These are phyloP conservation scores for Pseudomyrmex gracilis DNA, from an alignment of 1,140 invertebrate genomes.

Conservation along the genomic window DNA sequence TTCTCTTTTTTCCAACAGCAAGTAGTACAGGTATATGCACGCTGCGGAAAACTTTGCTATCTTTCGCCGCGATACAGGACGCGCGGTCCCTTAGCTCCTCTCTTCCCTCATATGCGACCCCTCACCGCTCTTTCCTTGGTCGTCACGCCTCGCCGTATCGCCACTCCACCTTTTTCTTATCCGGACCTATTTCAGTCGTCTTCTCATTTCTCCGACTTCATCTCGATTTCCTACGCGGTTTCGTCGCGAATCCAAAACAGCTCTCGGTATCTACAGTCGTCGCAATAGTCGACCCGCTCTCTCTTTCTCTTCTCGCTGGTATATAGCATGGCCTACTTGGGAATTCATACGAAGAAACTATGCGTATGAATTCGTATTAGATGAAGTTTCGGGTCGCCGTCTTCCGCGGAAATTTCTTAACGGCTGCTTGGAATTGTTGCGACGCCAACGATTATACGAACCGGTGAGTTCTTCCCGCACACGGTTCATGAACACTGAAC, in stretches of 20 bases:
- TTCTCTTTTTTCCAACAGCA: background rate
- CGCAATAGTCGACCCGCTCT: slow-evolving; percentile 4
- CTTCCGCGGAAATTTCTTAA: slow-evolving; percentile 55
- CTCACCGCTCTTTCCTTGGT: background rate
- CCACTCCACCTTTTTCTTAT: slow-evolving; percentile 63
- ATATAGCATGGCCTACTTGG: slow-evolving; percentile 59
- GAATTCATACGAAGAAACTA: slow-evolving; percentile 69
- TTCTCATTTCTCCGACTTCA: slow-evolving; percentile 35
- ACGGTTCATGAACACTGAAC: background rate
- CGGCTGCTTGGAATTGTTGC: slow-evolving; percentile 34
- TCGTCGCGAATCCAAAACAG: slow-evolving; percentile 55
- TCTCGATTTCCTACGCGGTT: slow-evolving; percentile 55
- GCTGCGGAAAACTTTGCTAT: slow-evolving; percentile 62
- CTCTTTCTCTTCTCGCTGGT: background rate
- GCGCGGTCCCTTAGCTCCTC: slow-evolving; percentile 48
- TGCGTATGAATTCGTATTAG: slow-evolving; percentile 68
- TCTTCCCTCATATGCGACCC: slow-evolving; percentile 21
- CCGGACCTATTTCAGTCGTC: slow-evolving; percentile 54
- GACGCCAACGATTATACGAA: slow-evolving; percentile 20
- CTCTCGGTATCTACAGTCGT: slow-evolving; percentile 46
- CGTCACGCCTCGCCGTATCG: slow-evolving; percentile 8
- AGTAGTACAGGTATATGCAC: slow-evolving; percentile 48
- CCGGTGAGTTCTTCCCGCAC: background rate
- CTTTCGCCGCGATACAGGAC: slow-evolving; percentile 61
- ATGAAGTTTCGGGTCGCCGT: slow-evolving; percentile 29